Evolutionary conservation across 2,113 vertebrate genomes (phyloP).

Genomic region (Gasterosteus nipponicus): DNA sequence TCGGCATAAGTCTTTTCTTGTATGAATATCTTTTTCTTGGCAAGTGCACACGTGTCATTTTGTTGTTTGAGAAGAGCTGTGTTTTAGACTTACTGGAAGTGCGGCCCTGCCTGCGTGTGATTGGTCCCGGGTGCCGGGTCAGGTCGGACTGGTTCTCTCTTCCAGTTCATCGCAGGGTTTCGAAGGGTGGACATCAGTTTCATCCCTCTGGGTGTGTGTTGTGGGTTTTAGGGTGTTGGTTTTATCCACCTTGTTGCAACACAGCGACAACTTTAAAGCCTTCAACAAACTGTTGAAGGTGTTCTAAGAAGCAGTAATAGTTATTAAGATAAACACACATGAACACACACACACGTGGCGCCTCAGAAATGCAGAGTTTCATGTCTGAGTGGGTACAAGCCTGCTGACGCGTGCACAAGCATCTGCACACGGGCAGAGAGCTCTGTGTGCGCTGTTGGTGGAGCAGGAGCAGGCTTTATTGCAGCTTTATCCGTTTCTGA

Average conservation of each 20-base stretch:
- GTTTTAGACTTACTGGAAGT: conserved; percentile 63
- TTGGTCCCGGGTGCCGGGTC: conserved; percentile 54
- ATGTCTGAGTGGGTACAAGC: background rate
- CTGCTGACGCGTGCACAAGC: background rate
- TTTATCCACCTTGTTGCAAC: conserved; percentile 4
- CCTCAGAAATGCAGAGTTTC: background rate
- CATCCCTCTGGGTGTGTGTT: conserved; percentile 38
- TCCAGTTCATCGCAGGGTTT: conserved; percentile 43
- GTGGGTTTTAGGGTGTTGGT: conserved; percentile 18
- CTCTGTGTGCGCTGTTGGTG: background rate
- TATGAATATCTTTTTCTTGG: background rate
- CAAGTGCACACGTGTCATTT: background rate
- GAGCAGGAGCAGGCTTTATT: background rate
- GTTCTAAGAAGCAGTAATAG: background rate
- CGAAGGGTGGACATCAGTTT: conserved; percentile 13
- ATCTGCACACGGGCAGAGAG: conserved; percentile 9
- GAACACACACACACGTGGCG: background rate
- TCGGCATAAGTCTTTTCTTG: background rate
- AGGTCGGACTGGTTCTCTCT: conserved; percentile 72
- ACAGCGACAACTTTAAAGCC: conserved; percentile 2
- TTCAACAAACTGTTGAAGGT: conserved; percentile 11
- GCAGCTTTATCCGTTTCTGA: conserved; percentile 27
- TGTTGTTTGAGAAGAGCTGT: background rate
- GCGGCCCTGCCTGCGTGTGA: conserved; percentile 18
- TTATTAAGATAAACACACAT: background rate